Conservation (phyloP, 2,797 vertebrate genomes). For the Lerista edwardsae region DNA sequence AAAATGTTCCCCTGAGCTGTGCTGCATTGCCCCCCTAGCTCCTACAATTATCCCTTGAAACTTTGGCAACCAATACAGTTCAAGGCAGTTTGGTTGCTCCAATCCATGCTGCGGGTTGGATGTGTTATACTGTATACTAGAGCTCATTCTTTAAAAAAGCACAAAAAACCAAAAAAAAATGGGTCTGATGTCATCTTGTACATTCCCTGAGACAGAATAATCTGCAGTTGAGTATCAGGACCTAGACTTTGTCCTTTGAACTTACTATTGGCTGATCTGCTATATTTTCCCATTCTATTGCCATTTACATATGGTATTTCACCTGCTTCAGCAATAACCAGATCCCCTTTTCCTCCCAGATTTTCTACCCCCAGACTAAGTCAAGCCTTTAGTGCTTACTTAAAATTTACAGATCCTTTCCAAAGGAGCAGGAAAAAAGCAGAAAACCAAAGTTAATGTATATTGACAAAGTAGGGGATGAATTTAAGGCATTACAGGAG, state of each 20-base stretch:
- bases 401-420: no score
- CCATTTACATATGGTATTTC: neutral
- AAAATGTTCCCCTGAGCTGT: conserved; percentile 35
- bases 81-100: conserved; percentile 36
- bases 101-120: neutral
- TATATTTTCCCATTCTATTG: neutral
- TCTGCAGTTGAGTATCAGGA: conserved; percentile 16
- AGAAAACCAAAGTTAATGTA: no score
- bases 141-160: no score
- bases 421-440: no score
- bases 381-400: no score
- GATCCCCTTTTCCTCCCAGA: neutral
- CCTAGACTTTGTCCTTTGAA: conserved; percentile 27
- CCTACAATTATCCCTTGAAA: conserved; percentile 35
- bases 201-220: neutral
- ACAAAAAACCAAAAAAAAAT: conserved; percentile 21
- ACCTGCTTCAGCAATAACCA: conserved; percentile 3
- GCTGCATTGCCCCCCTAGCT: conserved; percentile 43
- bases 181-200: conserved; percentile 16
- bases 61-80: conserved; percentile 33
- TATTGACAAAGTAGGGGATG: no score
- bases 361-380: conserved; percentile 4
- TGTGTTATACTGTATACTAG: neutral
- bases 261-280: conserved; percentile 4
- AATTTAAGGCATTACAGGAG: no score